Conservation (phyloP, 2,797 vertebrate genomes). For the Eurystomus glaucurus region DNA sequence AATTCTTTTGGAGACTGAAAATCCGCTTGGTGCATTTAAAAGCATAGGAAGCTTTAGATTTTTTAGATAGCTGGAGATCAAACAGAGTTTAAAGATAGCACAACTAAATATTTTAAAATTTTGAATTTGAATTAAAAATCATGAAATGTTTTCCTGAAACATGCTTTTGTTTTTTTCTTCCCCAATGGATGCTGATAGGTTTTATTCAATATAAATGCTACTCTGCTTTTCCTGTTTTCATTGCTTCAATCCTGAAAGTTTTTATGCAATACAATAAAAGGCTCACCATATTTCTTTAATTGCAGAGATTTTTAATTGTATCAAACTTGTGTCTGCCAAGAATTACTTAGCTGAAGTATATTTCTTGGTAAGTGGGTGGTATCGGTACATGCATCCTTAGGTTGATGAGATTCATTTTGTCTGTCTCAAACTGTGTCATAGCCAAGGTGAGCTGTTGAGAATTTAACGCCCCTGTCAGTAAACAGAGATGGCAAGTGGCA, state of each 20-base stretch:
- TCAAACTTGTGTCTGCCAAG: not conserved
- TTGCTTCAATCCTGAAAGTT: not conserved
- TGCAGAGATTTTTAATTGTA: not conserved
- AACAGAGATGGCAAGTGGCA: not conserved
- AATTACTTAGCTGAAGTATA: not conserved
- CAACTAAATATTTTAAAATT: conserved; percentile 15
- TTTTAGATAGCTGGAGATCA: not conserved
- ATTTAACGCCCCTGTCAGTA: not conserved
- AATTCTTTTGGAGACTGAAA: conserved; percentile 21
- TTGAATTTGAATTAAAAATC: conserved; percentile 4
- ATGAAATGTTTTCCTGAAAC: not conserved
- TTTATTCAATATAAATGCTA: not conserved
- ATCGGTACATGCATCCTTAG: not conserved
- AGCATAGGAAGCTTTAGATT: not conserved
- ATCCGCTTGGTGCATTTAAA: conserved; percentile 10
- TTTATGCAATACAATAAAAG: not conserved
- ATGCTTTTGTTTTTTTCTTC: not conserved
- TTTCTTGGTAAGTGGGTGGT: not conserved
- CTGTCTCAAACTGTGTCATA: not conserved
- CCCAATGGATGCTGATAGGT: not conserved
- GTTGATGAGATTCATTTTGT: not conserved
- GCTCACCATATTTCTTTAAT: not conserved
- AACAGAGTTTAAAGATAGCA: not conserved
- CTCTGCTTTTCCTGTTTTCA: not conserved
- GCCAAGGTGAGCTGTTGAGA: not conserved